Base-by-base conservation (phyloP, 2,113 vertebrate genomes). In the Damaliscus lunatus region DNA sequence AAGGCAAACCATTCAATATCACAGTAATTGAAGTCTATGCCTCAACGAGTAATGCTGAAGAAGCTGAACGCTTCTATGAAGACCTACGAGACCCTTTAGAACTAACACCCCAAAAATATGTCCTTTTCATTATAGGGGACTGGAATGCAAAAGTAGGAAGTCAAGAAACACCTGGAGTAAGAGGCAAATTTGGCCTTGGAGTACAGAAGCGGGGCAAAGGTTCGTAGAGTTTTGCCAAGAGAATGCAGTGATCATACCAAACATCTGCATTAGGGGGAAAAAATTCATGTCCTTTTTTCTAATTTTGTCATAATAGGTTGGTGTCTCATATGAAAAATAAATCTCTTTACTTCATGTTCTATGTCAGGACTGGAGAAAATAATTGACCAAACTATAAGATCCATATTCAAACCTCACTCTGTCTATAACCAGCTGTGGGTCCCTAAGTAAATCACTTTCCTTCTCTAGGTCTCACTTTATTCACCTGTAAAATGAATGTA, bases 271-370 rank as follows among this genome's bases (percentile, higher is more conserved):
- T 96, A 89, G 80, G 62, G 87, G 92, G 64, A 74, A 52, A 52
- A 95, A 87, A 67, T 88, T 21, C 29, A 53, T 48, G 3, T 16
- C 52, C 71, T 82, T 64, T 88, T 81, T 77, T 29, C 40, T 13
- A 82, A 53, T 53, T 53, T 55, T 88, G 21, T 59, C 74, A 86
- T 95, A 94, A 81, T 94, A 89, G 64, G 85, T 94, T 94, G 77
- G 16, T 50, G 27, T 91, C 31, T 71, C 10, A 52, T 40, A 81
- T 86, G 33, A n/a, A 82, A 43, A 59, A 67, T 40, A 60, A 55
- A 52, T 13, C 15, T 31, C 31, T 21, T 95, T 48, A 53, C 15
- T 59, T 95, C 57, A 94, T 80, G 74, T n/a, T 77, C 29, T 74
- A 53, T 91, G 40, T 13, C 23, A 95, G 11, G 6, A 94, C 16